Conservation (phyloP, 2,888 invertebrate genomes). For the Netelia fuscicornis region DNA sequence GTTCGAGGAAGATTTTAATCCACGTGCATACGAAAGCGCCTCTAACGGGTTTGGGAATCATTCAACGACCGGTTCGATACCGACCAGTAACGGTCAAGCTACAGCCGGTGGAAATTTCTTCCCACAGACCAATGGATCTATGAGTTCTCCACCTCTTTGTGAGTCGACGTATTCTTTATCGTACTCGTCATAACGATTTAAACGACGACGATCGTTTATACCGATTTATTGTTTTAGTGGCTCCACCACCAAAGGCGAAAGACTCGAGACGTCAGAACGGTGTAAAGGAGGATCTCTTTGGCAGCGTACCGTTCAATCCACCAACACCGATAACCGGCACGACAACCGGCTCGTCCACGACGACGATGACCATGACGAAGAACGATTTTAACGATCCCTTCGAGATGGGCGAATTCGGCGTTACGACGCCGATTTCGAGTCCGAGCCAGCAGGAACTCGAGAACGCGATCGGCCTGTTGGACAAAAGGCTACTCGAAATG, state of each 20-base stretch:
- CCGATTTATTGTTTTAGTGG: constrained; percentile 88
- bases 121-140: constrained; percentile 83
- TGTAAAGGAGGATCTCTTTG: constrained; percentile 91
- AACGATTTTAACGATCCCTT: constrained; percentile 90
- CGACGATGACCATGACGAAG: constrained; percentile 75
- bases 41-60: constrained; percentile 83
- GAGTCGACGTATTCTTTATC: constrained; percentile 80
- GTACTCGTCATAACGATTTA: neutral
- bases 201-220: neutral
- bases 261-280: constrained; percentile 84
- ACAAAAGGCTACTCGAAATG: constrained; percentile 94
- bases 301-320: constrained; percentile 91
- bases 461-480: constrained; percentile 92
- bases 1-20: constrained; percentile 94
- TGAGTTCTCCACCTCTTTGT: constrained; percentile 90
- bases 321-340: constrained; percentile 79
- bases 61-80: constrained; percentile 76
- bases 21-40: constrained; percentile 92
- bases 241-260: constrained; percentile 93
- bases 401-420: constrained; percentile 92
- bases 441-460: constrained; percentile 88
- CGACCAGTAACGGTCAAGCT: constrained; percentile 82
- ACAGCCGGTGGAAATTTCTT: constrained; percentile 85
- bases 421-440: constrained; percentile 83
- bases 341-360: constrained; percentile 66